phyloP scores from a whole-genome alignment of 2,888 invertebrate species.

The Metacarcinus magister region DNA sequence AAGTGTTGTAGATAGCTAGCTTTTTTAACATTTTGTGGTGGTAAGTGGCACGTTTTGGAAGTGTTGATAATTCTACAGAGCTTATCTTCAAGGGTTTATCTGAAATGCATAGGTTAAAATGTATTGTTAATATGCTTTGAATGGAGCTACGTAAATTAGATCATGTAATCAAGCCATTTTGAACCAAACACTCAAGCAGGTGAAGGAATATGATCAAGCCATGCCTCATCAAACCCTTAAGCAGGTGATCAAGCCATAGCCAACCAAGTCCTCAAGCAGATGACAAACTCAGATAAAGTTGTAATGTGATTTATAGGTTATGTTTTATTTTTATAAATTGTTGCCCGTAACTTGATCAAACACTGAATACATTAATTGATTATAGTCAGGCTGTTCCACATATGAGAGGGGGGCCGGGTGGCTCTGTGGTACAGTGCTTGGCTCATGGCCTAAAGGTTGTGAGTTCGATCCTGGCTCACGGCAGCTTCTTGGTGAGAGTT shows the following conservation, averaged over 20 bases:
- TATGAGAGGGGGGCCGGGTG: no score
- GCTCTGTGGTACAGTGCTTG: no score
- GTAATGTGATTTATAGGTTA: not conserved
- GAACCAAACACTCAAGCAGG: not conserved
- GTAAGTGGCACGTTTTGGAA: not conserved
- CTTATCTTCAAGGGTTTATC: not conserved
- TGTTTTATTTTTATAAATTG: not conserved
- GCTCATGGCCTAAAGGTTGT: no score
- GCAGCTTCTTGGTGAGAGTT: no score
- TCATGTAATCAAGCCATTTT: not conserved
- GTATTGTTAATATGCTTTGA: not conserved
- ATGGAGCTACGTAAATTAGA: not conserved
- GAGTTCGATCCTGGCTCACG: no score
- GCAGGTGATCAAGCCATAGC: not conserved
- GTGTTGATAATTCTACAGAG: not conserved
- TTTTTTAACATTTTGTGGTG: not conserved
- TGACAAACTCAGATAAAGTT: not conserved
- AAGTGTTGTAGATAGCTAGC: not conserved
- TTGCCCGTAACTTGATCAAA: not conserved
- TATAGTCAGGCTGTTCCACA: not conserved
- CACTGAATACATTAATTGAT: not conserved
- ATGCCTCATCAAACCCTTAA: no score
- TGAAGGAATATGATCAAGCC: not conserved
- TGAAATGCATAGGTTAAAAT: not conserved
- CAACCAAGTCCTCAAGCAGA: not conserved